Base-by-base conservation (phyloP, 2,888 invertebrate genomes). In the Protula sp. region DNA sequence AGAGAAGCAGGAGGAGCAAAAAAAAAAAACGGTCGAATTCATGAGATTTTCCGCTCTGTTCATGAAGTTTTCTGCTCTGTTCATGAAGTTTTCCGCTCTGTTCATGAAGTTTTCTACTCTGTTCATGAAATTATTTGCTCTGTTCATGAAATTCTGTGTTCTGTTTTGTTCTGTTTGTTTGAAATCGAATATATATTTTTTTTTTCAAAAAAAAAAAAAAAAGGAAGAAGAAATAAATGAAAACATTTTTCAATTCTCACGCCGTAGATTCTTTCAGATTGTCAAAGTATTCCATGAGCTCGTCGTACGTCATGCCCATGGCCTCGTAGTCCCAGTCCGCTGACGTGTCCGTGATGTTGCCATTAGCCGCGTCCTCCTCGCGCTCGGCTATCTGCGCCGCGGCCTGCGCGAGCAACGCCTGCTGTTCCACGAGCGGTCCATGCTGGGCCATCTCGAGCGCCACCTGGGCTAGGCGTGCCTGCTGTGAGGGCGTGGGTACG, bases 261-360 rank as follows among this genome's bases (percentile, higher is more conserved):
- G 86, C 85, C 68, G 83, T 85, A 1, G 85, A 85, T 86, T 93
- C 93, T 87, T 95, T 95, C 79, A 97, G 86, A 86, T 93, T 94
- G 85, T 94, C 93, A 86, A 97, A 95, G 84, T 95, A 94, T 82
- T 94, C 91, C 91, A 94, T 92, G 82, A 97, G 91, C 85, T 94
- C 93, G 82, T 94, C 93, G 84, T 95, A 95, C 84, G 94, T 92
- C 92, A 95, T 69, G 5, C 79, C 79, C 74, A 79, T 74, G 14
- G 74, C 76, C 57, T 77, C 78, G 38, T 78, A 79, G 54, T 79
- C 79, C 78, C 78, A 78, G 58, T 77, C 74, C 9, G 61, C 57
- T 19, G 63, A 66, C 1, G 67, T 51, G 54, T 60, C 57, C 27
- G 55, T 47, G 4, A 55, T 9, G 55, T 55, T 55, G 9, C 57